Evolutionary conservation across 2,888 invertebrate species (phyloP), one percentile per base, ranked within the genome.

Genomic region (Parascotia fuliginaria): DNA sequence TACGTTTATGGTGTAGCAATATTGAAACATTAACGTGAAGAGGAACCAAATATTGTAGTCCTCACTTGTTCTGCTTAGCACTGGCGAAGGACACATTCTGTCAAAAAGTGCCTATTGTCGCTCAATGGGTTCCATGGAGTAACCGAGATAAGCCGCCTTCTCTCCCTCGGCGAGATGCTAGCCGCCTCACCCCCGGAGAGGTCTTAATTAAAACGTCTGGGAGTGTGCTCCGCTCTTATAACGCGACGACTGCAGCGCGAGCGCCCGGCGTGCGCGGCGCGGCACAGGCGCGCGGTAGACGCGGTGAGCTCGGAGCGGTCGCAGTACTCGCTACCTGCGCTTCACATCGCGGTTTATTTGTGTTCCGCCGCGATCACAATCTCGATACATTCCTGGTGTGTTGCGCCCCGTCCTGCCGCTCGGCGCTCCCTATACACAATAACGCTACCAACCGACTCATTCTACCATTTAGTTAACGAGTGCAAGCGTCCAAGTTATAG

Each of bases 131-230:
- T 65, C 72, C 34, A 38, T 58, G 68, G 71, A 77, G 73, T 71
- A 73, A 68, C 61, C 55, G 57, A 76, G 79, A 79, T 81, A 76
- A 79, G 68, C 70, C 58, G 19, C 50, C 45, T 39, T 11, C 13
- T 29, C 11, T 2, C 62, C 46, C 58, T 52, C 53, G 38, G 42
- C 39, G 47, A 49, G 36, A 34, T 32, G 42, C 37, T 51, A 46
- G 33, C 40, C 34, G 29, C 42, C 49, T 40, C 46, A 36, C 46
- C 44, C 63, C 65, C 71, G 55, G 60, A 43, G 44, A 51, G 43
- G 47, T 65, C 77, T 74, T 79, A 79, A 80, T 81, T 79, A 81
- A 80, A 81, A 76, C 68, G 72, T 77, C 75, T 74, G 74, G 56
- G 56, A 60, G 47, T 36, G 56, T 54, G 60, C 56, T 31, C 14